phyloP scores from a whole-genome alignment of 53 echinoderm and acorn worm species.

The Paelopatides confundens region DNA sequence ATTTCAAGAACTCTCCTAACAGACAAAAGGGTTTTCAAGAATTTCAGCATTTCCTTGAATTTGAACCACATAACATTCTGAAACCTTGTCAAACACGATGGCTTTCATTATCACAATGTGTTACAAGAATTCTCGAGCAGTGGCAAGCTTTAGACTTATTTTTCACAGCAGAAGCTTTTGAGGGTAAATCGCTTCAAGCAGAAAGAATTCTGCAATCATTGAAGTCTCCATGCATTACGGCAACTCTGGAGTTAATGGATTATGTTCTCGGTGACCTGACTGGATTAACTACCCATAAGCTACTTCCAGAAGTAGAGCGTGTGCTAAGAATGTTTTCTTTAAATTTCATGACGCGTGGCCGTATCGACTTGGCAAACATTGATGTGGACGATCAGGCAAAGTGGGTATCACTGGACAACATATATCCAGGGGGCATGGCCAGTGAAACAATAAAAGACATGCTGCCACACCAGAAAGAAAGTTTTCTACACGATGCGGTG shows the following conservation, averaged over 20 bases:
- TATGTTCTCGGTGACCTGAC: constrained; percentile 37
- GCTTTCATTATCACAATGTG: constrained; percentile 29
- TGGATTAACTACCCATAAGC: neutral
- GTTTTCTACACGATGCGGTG: neutral
- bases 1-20: constrained; percentile 4
- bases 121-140: neutral
- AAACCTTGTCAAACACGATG: constrained; percentile 47
- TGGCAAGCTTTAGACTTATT: constrained; percentile 1
- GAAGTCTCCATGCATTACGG: neutral
- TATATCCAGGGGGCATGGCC: neutral
- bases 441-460: neutral
- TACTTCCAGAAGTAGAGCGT: neutral
- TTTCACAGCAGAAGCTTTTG: neutral
- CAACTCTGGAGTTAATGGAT: constrained; percentile 24
- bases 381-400: neutral
- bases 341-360: constrained; percentile 1
- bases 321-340: neutral
- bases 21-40: neutral
- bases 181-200: neutral
- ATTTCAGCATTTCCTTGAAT: constrained; percentile 5
- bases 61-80: constrained; percentile 20
- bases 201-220: neutral
- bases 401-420: neutral
- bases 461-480: neutral
- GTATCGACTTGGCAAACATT: no score